These are phyloP conservation scores for Nannoperca obscura DNA, from an alignment of 2,797 vertebrate genomes.

Conservation along the genomic window DNA sequence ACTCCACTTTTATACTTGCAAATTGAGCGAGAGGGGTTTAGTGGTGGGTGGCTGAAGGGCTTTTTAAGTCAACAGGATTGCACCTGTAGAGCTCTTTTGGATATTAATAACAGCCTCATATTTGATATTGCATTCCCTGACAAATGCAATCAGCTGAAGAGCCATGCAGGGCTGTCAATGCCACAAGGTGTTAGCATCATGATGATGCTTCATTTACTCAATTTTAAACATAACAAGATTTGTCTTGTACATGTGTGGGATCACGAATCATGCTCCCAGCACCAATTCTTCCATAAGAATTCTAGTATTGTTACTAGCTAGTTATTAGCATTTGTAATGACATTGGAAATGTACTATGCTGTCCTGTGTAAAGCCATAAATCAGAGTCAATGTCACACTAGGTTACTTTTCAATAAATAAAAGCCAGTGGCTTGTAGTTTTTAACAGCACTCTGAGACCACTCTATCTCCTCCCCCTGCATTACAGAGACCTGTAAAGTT, in stretches of 20 bases:
- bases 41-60: neutral
- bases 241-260: conserved; percentile 9
- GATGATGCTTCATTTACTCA: neutral
- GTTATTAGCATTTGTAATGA: conserved; percentile 42
- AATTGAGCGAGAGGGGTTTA: neutral
- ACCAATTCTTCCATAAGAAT: neutral
- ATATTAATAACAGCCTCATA: conserved; percentile 21
- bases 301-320: neutral
- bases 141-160: conserved; percentile 26
- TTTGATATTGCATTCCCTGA: conserved; percentile 6
- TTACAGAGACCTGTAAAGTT: conserved; percentile 52
- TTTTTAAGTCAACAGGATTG: conserved; percentile 25
- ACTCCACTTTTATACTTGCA: neutral
- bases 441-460: conserved; percentile 52
- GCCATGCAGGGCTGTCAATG: neutral
- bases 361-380: conserved; percentile 56
- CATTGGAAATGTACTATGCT: conserved; percentile 18
- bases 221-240: neutral
- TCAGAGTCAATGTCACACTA: conserved; percentile 36
- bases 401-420: conserved; percentile 22
- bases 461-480: conserved; percentile 32
- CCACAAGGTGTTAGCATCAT: neutral
- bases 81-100: conserved; percentile 13
- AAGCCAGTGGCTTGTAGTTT: conserved; percentile 44
- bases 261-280: neutral